These are phyloP conservation scores for Dendrolimus punctatus DNA, from an alignment of 1,140 invertebrate species.

Conservation along the genomic window DNA sequence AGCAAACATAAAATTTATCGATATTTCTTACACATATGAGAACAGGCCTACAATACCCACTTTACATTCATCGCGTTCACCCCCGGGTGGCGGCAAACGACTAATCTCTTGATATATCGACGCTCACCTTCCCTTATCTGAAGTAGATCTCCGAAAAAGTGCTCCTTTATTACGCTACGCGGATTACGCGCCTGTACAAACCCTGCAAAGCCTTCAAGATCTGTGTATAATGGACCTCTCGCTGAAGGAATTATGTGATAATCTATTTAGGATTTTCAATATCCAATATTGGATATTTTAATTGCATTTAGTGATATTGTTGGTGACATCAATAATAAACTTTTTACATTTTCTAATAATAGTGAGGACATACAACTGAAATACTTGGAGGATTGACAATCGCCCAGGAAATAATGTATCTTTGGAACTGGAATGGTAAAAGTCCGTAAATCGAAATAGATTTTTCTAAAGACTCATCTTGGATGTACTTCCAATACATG, in stretches of 20 bases:
- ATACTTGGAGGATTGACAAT: too few relatives aligned
- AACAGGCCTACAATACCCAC: constrained; percentile 29
- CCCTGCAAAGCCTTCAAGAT: constrained; percentile 14
- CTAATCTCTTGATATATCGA: constrained; percentile 67
- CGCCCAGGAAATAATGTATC: too few relatives aligned
- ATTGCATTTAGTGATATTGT: too few relatives aligned
- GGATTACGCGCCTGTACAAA: constrained; percentile 37
- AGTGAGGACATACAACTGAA: too few relatives aligned
- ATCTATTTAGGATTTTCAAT: neutral
- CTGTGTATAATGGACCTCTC: constrained; percentile 10
- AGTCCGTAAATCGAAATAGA: too few relatives aligned
- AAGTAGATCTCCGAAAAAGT: constrained; percentile 57
- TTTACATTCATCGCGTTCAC: constrained; percentile 51
- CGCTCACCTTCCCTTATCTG: constrained; percentile 61
- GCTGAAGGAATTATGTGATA: neutral
- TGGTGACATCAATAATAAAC: too few relatives aligned
- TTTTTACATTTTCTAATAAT: too few relatives aligned
- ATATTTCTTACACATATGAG: constrained; percentile 7
- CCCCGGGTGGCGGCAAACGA: constrained; percentile 41
- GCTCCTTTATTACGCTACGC: constrained; percentile 52
- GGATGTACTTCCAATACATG: too few relatives aligned
- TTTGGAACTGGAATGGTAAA: too few relatives aligned
- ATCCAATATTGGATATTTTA: too few relatives aligned
- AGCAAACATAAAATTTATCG: constrained; percentile 13
- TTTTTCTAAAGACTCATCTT: too few relatives aligned